Base-by-base conservation (phyloP, 1,140 invertebrate species). In the Hormaphis cornu region DNA sequence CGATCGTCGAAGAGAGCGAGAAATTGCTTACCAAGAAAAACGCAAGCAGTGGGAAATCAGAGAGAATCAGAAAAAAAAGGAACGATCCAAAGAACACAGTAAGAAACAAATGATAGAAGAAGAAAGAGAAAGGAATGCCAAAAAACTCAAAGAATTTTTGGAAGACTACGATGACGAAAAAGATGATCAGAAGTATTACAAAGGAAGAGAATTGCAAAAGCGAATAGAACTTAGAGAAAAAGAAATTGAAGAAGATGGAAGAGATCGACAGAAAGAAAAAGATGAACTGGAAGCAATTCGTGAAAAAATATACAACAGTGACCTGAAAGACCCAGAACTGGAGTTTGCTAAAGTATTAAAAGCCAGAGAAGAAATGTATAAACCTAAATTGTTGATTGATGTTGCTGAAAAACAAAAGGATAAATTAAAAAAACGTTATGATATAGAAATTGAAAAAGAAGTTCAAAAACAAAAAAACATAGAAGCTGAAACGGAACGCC, bases 161-260 rank as follows among this genome's bases (percentile, higher is more conserved):
- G 95, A 99, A 80, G 96, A 98, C 79, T 99, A 99, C 77, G 95
- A 98, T 78, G 96, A 99, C 79, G 93, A 98, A 79, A 82, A 93
- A 54, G 94, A 98, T 79, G 97, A 98, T 78, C 83, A 89, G 28
- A 97, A 97, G 78, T 98, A 93, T 82, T 98, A 97, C 80, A 95
- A 93, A 74, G 91, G 93, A 35, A 87, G 93, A 78, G 91, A 94
- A 76, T 80, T 98, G 52, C 87, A 89, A 76, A 85, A 90, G 70
- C 82, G 95, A n/a, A 79, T 96, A 46, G 88, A 89, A 50, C 91
- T 95, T 75, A 82, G 95, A 71, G 90, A 95, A 53, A 86, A 93
- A 72, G 96, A 98, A 80, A 90, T 92, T 6, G 93, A 96, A 79
- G 82, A 83, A 7, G 96, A 99, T 81, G 86, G 85, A 10, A 85